phyloP scores from a whole-genome alignment of 2,113 vertebrate species.

The Tachysurus vachellii region DNA sequence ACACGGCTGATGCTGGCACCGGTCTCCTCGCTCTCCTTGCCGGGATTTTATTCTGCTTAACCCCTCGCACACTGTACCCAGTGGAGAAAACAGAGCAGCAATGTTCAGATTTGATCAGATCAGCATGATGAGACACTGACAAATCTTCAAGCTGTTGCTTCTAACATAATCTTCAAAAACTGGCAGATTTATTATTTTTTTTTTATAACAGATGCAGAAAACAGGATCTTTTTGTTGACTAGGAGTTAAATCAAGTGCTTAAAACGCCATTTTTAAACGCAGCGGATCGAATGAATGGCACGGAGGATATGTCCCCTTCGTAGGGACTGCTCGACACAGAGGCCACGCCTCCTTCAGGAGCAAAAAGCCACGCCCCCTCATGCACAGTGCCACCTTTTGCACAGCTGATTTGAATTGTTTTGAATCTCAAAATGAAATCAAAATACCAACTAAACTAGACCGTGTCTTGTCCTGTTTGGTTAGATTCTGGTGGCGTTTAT shows the following conservation, averaged over 20 bases:
- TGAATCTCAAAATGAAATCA: not conserved
- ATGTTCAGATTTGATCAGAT: conserved; percentile 20
- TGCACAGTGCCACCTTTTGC: not conserved
- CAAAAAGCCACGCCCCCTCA: not conserved
- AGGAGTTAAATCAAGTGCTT: not conserved
- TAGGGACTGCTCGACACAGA: not conserved
- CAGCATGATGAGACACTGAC: conserved; percentile 7
- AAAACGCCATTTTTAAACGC: not conserved
- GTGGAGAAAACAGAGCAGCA: not conserved
- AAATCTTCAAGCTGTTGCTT: conserved; percentile 18
- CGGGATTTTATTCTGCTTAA: conserved; percentile 29
- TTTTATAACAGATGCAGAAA: not conserved
- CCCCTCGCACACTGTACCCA: not conserved
- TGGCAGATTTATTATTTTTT: not conserved
- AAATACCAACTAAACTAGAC: not conserved
- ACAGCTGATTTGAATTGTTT: not conserved
- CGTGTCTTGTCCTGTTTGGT: not conserved
- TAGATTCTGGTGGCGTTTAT: not conserved
- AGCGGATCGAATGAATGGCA: not conserved
- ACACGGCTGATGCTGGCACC: conserved; percentile 46
- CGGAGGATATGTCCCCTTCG: not conserved
- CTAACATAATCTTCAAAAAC: not conserved
- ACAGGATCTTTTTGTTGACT: not conserved
- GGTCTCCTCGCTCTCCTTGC: conserved; percentile 51
- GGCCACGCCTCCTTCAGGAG: not conserved